Base-by-base conservation (phyloP, 2,797 vertebrate species). In the Antrozous pallidus region DNA sequence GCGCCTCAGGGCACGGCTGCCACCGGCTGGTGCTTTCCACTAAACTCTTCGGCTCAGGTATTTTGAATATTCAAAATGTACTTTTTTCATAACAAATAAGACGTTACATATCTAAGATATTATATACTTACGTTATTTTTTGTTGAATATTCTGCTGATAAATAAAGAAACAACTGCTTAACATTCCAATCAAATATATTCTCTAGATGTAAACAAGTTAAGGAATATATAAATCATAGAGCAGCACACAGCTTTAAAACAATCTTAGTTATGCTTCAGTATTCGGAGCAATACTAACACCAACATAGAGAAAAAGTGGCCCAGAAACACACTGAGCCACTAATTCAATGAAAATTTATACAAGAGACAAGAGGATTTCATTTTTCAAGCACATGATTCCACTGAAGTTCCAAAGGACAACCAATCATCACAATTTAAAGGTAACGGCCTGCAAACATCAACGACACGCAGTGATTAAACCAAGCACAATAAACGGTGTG, bases 141-240 rank as follows among this genome's bases (percentile, higher is more conserved):
- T 0, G 99, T 99, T 90, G 98, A 97, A 97, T 99, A 98, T 98
- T 98, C 96, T 98, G 99, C 98, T 92, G 99, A 99, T 95, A 99
- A 98, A 96, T 99, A 99, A 36, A 99, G 98, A 97, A 99, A 99
- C 90, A 99, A 98, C 91, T 99, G 99, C 97, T 99, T 99, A 38
- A 99, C 99, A 67, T 99, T 99, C 99, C 99, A 99, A 97, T 99
- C 99, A 97, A 99, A 99, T 98, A 99, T 99, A 80, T 99, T 99
- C 97, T 99, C 98, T 97, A 99, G 97, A 99, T 99, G 99, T 99
- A 97, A 56, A 58, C 8, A 12, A 82, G 98, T 99, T 99, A 98
- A 99, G 98, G 98, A 97, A 95, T 69, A 83, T 79, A 88, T 4
- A 88, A 74, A 87, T 82, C 80, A 61, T 18, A 79, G 80, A 73